Evolutionary conservation across 2,797 vertebrate genomes (phyloP).

Genomic region (Cheirogaleus major): DNA sequence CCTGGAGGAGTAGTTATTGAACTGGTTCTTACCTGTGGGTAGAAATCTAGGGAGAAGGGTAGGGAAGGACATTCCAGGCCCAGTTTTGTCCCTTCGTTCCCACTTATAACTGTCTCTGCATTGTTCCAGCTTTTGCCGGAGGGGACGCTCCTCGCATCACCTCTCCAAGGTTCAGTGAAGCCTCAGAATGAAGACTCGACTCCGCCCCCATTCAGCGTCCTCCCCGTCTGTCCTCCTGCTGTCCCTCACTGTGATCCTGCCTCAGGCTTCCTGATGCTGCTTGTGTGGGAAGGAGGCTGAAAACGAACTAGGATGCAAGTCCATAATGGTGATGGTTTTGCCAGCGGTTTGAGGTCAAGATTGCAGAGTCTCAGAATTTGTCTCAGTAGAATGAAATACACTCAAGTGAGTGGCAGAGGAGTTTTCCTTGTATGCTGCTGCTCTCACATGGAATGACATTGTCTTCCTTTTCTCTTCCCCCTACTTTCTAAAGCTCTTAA

Average conservation of each 20-base stretch:
- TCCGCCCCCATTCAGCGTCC: accelerated
- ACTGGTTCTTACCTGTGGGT: background rate
- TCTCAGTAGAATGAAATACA: background rate
- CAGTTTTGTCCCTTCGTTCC: background rate
- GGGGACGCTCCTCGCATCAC: background rate
- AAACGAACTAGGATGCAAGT: background rate
- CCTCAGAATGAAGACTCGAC: background rate
- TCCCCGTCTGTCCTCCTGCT: background rate
- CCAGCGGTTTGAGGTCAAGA: constrained; percentile 30
- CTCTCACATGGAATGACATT: background rate
- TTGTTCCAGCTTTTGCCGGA: background rate
- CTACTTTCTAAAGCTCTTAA: constrained; percentile 12
- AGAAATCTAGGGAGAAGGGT: background rate
- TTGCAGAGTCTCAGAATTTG: background rate
- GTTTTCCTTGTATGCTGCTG: background rate
- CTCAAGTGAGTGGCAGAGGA: background rate
- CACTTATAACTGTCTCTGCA: background rate
- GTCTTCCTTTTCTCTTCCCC: background rate
- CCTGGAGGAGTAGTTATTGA: background rate
- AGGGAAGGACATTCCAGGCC: background rate
- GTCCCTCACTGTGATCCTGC: background rate
- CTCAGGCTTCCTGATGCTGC: background rate
- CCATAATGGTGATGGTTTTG: background rate
- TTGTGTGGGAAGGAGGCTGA: background rate
- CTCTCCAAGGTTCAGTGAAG: background rate